Evolutionary conservation across 2,113 vertebrate genomes (phyloP), one percentile per base, ranked within the genome.

Genomic region (Sterrhoptilus dennistouni): DNA sequence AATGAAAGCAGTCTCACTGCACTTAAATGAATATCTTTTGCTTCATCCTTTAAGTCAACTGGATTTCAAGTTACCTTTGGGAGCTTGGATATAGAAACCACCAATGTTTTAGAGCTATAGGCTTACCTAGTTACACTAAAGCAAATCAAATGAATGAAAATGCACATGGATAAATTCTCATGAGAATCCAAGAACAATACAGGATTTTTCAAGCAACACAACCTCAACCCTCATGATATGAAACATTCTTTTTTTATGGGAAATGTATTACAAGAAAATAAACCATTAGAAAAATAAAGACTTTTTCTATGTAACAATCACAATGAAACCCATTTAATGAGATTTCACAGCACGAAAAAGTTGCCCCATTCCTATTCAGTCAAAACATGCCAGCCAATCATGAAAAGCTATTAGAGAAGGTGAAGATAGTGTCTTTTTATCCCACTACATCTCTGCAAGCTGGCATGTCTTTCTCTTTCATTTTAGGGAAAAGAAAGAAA

Each of bases 361-460:
- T 96, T 94, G 33, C 53, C 63, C 76, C 60, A 61, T 85, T 93
- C 87, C 66, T 75, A 35, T 85, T 87, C 75, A 96, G 96, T 94
- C 91, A 96, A 95, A 97, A 95, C 82, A 93, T 95, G 93, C 70
- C 95, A 97, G 45, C 81, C 81, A 89, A 42, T 89, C 78, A 53
- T 83, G 74, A 95, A 83, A 95, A 95, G 66, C 61, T 91, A 82
- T 85, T 95, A 94, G 89, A 94, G 83, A 64, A 84, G 49, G 83
- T 79, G 77, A 89, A 91, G 81, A 89, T 42, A 3, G 1, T 19
- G 25, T 84, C 72, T 84, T 92, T 92, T 96, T 89, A 89, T 89
- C 49, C 44, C 40, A 78, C 40, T 69, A 42, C 18, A 57, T 42
- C 49, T 93, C 65, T 93, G 33, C 93, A 94, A 94, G 18, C 61